These are phyloP conservation scores for Argopecten irradians DNA, from an alignment of 1,140 invertebrate species.

Conservation along the genomic window DNA sequence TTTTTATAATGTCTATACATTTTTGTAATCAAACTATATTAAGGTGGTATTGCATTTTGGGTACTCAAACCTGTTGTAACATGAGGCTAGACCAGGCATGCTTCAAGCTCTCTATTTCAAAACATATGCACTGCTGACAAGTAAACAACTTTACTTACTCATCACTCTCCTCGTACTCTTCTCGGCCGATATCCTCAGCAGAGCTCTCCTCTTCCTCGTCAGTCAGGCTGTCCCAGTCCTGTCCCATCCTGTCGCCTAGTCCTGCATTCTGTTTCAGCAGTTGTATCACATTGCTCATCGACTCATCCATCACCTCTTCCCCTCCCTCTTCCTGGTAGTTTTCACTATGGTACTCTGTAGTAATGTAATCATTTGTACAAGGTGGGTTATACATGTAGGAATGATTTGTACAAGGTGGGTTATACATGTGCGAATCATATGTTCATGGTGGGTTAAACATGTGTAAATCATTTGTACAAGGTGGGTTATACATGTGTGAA, in stretches of 20 bases:
- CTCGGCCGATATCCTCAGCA: constrained; percentile 47
- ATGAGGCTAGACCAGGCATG: too few relatives aligned
- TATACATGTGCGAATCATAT: too few relatives aligned
- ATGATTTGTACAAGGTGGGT: too few relatives aligned
- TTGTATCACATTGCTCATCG: constrained; percentile 60
- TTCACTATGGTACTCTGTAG: constrained; percentile 41
- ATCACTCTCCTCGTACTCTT: constrained; percentile 67
- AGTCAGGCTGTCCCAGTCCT: neutral
- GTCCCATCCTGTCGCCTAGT: neutral
- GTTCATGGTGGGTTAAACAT: too few relatives aligned
- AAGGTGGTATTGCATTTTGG: too few relatives aligned
- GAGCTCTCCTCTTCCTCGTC: constrained; percentile 41
- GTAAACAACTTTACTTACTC: constrained; percentile 60
- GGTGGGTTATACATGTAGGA: neutral
- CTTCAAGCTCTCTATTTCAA: too few relatives aligned
- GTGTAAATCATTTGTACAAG: too few relatives aligned
- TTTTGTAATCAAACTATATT: too few relatives aligned
- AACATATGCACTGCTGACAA: too few relatives aligned
- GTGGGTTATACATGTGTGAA: too few relatives aligned
- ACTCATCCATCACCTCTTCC: constrained; percentile 55
- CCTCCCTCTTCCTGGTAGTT: constrained; percentile 41
- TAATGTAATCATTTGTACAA: neutral
- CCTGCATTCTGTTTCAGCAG: constrained; percentile 46
- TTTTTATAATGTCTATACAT: too few relatives aligned
- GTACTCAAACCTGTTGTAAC: too few relatives aligned